Evolutionary conservation across 1,140 invertebrate species (phyloP), one percentile per base, ranked within the genome.

Genomic region (Cyrtorhinus lividipennis): DNA sequence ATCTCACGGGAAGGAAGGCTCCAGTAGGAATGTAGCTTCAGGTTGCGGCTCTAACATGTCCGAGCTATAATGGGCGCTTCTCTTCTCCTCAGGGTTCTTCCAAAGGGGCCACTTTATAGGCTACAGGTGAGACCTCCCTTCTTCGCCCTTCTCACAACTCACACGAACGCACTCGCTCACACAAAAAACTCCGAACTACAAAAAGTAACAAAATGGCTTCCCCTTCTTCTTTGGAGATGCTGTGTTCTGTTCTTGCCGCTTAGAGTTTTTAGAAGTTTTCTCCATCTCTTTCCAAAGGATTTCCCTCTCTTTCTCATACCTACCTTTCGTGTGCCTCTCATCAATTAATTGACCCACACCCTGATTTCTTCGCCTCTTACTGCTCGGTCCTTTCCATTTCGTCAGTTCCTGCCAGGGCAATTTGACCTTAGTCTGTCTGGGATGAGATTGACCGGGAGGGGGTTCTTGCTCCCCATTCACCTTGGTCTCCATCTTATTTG

Each of bases 161-260:
- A 44, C 13, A 44, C 5, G 20, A 23, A 46, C 30, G 27, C 30
- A 61, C 60, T 18, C 60, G 48, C 30, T 18, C 60, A 61, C 30
- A 61, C 48, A 53, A 53, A 38, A 53, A 44, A 44, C 30, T n/a
- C 24, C 44, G 27, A 38, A 24, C 38, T 30, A 61, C 60, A 61
- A 61, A 61, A 61, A 61, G 60, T 61, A 61, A 61, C 60, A 61
- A 61, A 61, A 61, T 61, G 60, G 60, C 60, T 44, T 44, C 60
- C 30, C 25, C 24, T 13, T 60, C 2, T 38, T 22, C 48, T 22
- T 53, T 10, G 20, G 60, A n/a, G n/a, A n/a, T n/a, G n/a, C n/a
- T n/a, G n/a, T n/a, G n/a, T n/a, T n/a, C n/a, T n/a, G n/a, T n/a
- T n/a, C n/a, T n/a, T n/a, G n/a, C n/a, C n/a, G n/a, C n/a, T n/a